Base-by-base conservation (phyloP, 2,888 invertebrate genomes). In the Pollenia labialis region DNA sequence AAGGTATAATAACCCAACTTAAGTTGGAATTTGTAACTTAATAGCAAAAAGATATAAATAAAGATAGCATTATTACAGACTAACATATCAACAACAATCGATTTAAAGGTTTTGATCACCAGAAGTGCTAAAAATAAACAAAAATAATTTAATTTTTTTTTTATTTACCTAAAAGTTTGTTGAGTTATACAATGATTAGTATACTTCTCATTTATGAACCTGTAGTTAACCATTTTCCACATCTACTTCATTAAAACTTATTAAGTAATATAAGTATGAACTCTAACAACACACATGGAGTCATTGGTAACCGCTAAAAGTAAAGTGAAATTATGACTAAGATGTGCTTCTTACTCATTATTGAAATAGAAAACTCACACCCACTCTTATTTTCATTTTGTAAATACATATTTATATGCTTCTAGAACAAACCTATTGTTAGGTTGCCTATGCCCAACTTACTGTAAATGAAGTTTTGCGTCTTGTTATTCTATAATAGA, bases 401-500 rank as follows among this genome's bases (percentile, higher is more conserved):
- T 32, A 32, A 32, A 32, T 32, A 32, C 32, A 6, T 32, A 23
- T 23, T 2, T 23, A 0, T 32, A 32, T 32, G 32, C 6, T 6
- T 32, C 6, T 14, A 4, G 14, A 7, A 14, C 16, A 1, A 10
- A 46, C 11, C 12, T 11, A 32, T 42, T 32, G n/a, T 42, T 16
- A 4, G 18, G 12, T 66, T 46, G 7, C 16, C 48, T 60, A 0
- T 62, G n/a, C 12, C 7, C 42, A 40, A 14, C 4, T 44, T 48
- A 4, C 12, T 23, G 10, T 44, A 60, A 68, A n/a, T 69, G 6
- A 56, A 74, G 42, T 44, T 72, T 8, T 50, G 46, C 18, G 9
- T 72, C 62, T 64, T 81, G 32, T 62, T 54, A 72, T 32, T 16
- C 56, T 81, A 14, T 54, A 81, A 64, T 54, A 48, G 46, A 54